Conservation (phyloP, 2,797 vertebrate species). For the Calcarius lapponicus region DNA sequence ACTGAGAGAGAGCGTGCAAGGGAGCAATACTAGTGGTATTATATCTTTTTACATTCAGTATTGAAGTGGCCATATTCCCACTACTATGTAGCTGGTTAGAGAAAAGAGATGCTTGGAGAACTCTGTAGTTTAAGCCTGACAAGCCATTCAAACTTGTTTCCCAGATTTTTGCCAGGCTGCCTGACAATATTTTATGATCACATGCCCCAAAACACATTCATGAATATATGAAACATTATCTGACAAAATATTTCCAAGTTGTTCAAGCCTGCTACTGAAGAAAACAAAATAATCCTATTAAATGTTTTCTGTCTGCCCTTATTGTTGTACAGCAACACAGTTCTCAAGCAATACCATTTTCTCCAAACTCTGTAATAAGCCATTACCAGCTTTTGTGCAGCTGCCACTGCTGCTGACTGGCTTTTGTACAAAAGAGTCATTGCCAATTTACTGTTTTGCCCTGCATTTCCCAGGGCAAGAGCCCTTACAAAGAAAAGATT, state of each 20-base stretch:
- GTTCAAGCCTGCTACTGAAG: background rate
- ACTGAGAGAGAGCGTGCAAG: background rate
- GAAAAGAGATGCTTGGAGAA: background rate
- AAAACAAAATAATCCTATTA: conserved; percentile 35
- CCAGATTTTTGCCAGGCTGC: background rate
- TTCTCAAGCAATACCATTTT: background rate
- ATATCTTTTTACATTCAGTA: background rate
- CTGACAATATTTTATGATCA: background rate
- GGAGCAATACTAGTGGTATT: background rate
- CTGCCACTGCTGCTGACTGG: background rate
- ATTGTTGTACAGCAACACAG: background rate
- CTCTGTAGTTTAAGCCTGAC: background rate
- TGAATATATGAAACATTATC: background rate
- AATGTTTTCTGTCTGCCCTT: background rate
- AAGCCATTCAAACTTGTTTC: background rate
- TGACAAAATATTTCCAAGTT: background rate
- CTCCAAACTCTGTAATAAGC: background rate
- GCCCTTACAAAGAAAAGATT: background rate
- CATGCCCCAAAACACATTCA: background rate
- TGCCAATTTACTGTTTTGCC: conserved; percentile 25
- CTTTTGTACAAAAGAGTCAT: background rate
- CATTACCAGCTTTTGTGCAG: conserved; percentile 30
- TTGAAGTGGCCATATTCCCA: background rate
- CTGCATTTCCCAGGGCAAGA: background rate
- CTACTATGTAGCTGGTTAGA: background rate